Conservation (phyloP, 35 echinoderm and acorn worm genomes). For the Eucidaris tribuloides region DNA sequence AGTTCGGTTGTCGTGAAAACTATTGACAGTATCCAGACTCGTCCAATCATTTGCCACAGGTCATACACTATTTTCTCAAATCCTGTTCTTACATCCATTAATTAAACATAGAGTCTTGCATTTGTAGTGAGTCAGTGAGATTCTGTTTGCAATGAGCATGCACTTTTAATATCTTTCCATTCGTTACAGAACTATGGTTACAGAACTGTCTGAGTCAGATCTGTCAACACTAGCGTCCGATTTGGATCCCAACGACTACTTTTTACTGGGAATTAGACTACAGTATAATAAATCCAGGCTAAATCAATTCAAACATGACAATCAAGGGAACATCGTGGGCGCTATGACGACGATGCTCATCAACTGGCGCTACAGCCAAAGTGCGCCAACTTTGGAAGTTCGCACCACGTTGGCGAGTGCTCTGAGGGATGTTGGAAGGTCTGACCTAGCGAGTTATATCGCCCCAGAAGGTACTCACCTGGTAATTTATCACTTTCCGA, state of each 20-base stretch:
- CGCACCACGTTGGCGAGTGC: background rate
- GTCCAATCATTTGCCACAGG: no score
- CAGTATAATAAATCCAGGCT: background rate
- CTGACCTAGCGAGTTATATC: background rate
- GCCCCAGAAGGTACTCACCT: background rate
- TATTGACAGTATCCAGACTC: no score
- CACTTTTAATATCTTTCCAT: no score
- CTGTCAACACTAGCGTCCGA: background rate
- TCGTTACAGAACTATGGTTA: no score
- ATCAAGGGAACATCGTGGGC: background rate
- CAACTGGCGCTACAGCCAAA: background rate
- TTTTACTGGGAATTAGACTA: background rate
- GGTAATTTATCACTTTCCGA: no score
- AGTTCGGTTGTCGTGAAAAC: no score
- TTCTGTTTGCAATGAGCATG: no score
- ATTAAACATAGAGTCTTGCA: no score
- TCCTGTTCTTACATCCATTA: no score
- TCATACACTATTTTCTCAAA: no score
- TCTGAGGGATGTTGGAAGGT: background rate
- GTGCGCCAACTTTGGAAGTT: background rate
- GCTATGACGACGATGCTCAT: background rate
- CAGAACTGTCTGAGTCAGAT: background rate
- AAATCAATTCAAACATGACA: slow-evolving; percentile 1
- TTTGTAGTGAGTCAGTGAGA: no score
- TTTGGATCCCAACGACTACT: background rate